These are phyloP conservation scores for Aythya baeri DNA, from an alignment of 2,113 vertebrate genomes.

Conservation along the genomic window DNA sequence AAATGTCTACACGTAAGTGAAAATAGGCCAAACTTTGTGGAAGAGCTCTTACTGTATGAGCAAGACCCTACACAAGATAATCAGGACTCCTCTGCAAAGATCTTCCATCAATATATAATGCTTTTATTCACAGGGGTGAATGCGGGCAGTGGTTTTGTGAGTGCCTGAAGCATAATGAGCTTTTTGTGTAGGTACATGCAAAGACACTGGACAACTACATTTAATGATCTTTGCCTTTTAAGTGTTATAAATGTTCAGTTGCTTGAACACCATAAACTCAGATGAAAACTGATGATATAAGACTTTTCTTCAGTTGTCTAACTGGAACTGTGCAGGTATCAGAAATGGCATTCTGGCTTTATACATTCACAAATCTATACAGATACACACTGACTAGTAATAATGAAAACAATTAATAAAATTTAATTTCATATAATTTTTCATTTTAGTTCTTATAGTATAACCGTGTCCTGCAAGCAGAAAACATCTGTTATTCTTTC, in stretches of 20 bases:
- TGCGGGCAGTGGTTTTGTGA: fast-evolving
- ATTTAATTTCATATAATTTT: background rate
- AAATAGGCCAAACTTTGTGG: background rate
- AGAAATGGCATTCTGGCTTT: background rate
- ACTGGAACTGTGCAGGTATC: background rate
- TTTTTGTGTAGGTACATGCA: background rate
- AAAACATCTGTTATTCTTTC: background rate
- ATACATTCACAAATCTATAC: background rate
- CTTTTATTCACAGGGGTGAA: background rate
- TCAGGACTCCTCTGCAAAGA: background rate
- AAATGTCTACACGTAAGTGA: background rate
- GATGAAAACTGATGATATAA: background rate
- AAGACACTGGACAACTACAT: background rate
- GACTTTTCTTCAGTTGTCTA: background rate
- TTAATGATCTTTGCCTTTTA: background rate
- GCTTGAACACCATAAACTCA: background rate
- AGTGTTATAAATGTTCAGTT: background rate
- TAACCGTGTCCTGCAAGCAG: background rate
- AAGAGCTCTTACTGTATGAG: background rate
- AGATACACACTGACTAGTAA: background rate
- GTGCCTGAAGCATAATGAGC: background rate
- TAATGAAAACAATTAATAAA: background rate
- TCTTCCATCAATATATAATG: background rate
- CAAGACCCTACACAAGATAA: background rate
- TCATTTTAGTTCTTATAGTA: background rate